Conservation (phyloP, 1,140 invertebrate genomes). For the Sitobion miscanthi region DNA sequence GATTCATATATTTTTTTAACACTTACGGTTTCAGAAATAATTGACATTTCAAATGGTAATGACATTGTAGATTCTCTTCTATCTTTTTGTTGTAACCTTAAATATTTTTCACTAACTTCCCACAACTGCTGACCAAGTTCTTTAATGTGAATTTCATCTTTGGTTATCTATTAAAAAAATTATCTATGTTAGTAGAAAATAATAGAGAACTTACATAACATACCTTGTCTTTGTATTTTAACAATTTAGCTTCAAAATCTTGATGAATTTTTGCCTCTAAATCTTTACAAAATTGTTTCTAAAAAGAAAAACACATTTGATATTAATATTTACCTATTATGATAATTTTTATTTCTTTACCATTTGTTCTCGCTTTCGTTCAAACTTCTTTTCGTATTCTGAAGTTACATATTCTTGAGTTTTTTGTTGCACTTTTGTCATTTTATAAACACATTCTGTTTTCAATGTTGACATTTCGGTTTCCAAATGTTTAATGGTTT, state of each 20-base stretch:
- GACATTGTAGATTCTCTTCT: constrained; percentile 45
- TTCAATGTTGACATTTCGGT: constrained; percentile 22
- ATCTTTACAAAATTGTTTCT: constrained; percentile 57
- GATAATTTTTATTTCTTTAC: not conserved
- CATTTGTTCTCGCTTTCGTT: constrained; percentile 51
- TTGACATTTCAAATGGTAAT: constrained; percentile 23
- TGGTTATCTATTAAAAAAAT: constrained; percentile 42
- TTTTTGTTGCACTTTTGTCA: constrained; percentile 52
- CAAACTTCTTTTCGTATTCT: constrained; percentile 54
- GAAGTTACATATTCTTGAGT: constrained; percentile 49
- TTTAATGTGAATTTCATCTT: constrained; percentile 58
- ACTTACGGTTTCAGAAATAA: not conserved
- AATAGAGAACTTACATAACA: not conserved
- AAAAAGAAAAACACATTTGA: not conserved
- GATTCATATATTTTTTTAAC: not conserved
- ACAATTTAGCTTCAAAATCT: constrained; percentile 51
- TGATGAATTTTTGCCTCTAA: constrained; percentile 37
- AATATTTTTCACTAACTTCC: constrained; percentile 59
- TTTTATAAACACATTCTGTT: constrained; percentile 37
- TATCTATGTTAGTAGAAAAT: not conserved
- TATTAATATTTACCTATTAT: not conserved
- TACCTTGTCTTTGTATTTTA: constrained; percentile 56
- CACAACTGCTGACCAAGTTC: constrained; percentile 58
- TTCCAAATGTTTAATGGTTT: constrained; percentile 34
- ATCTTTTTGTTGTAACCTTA: constrained; percentile 58